Percentiles rank a stretch among this genome's conserved stretches.
These are phyloP conservation scores for Asobara japonica DNA, from an alignment of 1,140 invertebrate genomes.

Conservation along the genomic window DNA sequence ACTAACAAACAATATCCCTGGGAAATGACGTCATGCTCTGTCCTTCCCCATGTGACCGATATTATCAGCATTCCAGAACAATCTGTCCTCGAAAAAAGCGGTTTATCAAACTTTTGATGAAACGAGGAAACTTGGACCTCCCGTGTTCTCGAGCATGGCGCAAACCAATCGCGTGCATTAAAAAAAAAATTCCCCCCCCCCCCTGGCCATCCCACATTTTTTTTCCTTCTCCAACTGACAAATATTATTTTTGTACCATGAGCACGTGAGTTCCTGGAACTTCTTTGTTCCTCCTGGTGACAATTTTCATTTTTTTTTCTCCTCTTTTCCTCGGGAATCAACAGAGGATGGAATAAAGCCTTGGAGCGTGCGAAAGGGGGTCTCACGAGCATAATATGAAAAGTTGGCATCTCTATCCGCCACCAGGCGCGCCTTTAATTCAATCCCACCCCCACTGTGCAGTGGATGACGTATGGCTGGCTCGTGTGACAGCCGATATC, in stretches of 20 bases:
- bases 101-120: neutral
- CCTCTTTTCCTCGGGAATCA: neutral
- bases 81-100: neutral
- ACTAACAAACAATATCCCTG: too few relatives aligned
- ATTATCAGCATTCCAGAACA: too few relatives aligned
- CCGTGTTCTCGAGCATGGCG: neutral
- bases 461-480: constrained; percentile 53
- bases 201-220: too few relatives aligned
- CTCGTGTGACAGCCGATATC: constrained; percentile 54
- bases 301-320: neutral
- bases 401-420: constrained; percentile 50
- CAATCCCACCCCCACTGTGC: constrained; percentile 43
- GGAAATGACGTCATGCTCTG: too few relatives aligned
- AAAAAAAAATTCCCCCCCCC: neutral
- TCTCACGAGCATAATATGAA: constrained; percentile 52
- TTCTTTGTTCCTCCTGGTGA: neutral
- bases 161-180: neutral
- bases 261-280: neutral
- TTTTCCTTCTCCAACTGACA: neutral
- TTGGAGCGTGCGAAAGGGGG: constrained; percentile 13
- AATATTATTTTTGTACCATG: neutral
- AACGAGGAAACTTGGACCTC: neutral
- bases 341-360: neutral
- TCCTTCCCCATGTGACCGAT: too few relatives aligned
- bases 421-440: constrained; percentile 53